phyloP scores from a whole-genome alignment of 2,888 invertebrate species.

The Tuberolachnus salignus region DNA sequence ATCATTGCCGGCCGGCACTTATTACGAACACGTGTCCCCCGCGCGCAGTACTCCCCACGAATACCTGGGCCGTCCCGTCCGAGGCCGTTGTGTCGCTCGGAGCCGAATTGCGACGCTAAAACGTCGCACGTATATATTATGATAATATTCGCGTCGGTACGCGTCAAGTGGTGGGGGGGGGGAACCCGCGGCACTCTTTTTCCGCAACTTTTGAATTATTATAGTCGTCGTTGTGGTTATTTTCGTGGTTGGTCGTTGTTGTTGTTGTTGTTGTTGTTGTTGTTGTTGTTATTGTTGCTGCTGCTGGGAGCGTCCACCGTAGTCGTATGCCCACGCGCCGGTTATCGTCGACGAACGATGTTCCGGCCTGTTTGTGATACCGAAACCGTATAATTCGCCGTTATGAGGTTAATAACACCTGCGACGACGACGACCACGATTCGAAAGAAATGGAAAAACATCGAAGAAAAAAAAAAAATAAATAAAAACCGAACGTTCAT shows the following conservation, averaged over 20 bases:
- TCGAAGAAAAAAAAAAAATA: background rate
- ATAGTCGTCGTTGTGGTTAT: background rate
- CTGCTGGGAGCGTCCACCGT: background rate
- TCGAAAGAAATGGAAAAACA: background rate
- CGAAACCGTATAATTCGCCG: slow-evolving; percentile 49
- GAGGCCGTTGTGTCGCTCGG: background rate
- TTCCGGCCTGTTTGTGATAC: slow-evolving; percentile 44
- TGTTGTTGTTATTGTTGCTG: slow-evolving; percentile 6
- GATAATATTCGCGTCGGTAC: background rate
- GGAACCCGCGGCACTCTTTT: background rate
- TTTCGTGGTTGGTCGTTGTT: background rate
- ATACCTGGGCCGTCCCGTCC: background rate
- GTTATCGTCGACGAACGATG: background rate
- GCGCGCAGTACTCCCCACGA: background rate
- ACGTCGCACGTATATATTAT: background rate
- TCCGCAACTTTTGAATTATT: too few relatives aligned
- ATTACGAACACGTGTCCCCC: slow-evolving; percentile 51
- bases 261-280: background rate
- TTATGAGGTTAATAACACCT: slow-evolving; percentile 43
- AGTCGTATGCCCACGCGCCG: background rate
- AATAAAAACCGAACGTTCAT: background rate
- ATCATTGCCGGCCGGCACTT: slow-evolving; percentile 49
- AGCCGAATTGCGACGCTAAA: slow-evolving; percentile 40
- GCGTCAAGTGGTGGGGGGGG: too few relatives aligned
- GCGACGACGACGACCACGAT: background rate